These are phyloP conservation scores for Maccullochella peelii DNA, from an alignment of 2,113 vertebrate species.

Conservation along the genomic window DNA sequence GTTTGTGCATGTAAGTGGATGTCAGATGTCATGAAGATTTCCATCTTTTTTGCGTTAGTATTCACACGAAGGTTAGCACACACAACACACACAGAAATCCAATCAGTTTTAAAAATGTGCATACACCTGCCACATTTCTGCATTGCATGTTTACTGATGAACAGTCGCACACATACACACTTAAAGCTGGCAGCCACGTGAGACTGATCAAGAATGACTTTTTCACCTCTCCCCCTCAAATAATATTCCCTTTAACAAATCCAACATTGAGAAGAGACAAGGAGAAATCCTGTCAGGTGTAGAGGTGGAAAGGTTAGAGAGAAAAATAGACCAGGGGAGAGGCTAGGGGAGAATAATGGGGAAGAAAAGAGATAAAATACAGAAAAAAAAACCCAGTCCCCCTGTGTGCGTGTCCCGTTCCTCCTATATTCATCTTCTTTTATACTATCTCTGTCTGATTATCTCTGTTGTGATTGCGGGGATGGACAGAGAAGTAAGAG, in stretches of 20 bases:
- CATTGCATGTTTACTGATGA: not conserved
- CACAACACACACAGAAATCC: not conserved
- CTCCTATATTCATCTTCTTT: not conserved
- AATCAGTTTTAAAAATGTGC: not conserved
- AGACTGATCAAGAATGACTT: not conserved
- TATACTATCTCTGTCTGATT: not conserved
- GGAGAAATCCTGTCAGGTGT: not conserved
- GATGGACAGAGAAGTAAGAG: not conserved
- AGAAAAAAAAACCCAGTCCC: not conserved
- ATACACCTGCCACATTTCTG: slow-evolving; percentile 26
- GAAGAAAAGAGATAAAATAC: not conserved
- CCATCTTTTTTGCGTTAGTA: not conserved
- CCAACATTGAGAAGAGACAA: too few species aligned
- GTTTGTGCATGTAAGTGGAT: not conserved
- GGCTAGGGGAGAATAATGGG: not conserved
- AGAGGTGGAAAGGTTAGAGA: slow-evolving; percentile 12
- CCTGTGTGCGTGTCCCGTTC: not conserved
- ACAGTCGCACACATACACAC: not conserved
- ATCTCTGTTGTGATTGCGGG: not conserved
- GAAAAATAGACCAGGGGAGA: not conserved
- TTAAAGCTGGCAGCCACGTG: not conserved
- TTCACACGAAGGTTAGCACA: not conserved
- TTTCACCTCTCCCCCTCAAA: too few species aligned
- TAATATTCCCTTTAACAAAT: too few species aligned
- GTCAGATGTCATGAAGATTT: slow-evolving; percentile 14